Base-by-base conservation (phyloP, 53 echinoderm and acorn worm species). In the Echinometra lucunter region DNA sequence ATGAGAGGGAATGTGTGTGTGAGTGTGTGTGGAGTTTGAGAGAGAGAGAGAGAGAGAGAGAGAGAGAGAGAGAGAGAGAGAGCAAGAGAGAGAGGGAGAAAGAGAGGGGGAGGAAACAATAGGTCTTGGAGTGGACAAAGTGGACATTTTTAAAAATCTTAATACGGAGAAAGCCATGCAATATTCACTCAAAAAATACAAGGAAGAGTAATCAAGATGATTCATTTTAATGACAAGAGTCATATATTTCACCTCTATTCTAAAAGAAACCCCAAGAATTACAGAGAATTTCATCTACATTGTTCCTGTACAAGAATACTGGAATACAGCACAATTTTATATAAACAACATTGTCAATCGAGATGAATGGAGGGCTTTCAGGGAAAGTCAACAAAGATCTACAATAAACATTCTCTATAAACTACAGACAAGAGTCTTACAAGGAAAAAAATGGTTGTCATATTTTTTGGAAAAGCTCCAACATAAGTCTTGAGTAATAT, bases 201-300 rank as follows among this genome's bases (percentile, higher is more conserved):
- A 30, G 19, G 19, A 78, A 40, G 78, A 40, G 42, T 5, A 78
- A 42, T 40, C 21, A 21, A 78, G 78, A 78, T 34, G 1, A 4
- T 30, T 49, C 35, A 56, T 28, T 57, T 88, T 88, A 57, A 53
- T 88, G 88, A 88, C 88, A 49, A 55, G 53, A 55, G 88, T 88
- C 88, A 88, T 88, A 55, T 88, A 88, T 88, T 88, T 88, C 56
- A 88, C 88, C 88, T 88, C 88, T 88, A 88, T 88, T 88, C 88
- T 88, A 88, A 53, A 55, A 88, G 57, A 88, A 88, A 88, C 57
- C n/a, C 53, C 49, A 49, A 35, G 28, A n/a, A 88, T 88, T 88
- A 53, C 85, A 44, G 44, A 83, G 47, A 88, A 88, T 55, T 88
- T 88, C 88, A 88, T 53, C 35, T 53, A 88, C 88, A 88, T 88